Evolutionary conservation across 2,888 invertebrate genomes (phyloP).

Genomic region (Neoitamus cyanurus): DNA sequence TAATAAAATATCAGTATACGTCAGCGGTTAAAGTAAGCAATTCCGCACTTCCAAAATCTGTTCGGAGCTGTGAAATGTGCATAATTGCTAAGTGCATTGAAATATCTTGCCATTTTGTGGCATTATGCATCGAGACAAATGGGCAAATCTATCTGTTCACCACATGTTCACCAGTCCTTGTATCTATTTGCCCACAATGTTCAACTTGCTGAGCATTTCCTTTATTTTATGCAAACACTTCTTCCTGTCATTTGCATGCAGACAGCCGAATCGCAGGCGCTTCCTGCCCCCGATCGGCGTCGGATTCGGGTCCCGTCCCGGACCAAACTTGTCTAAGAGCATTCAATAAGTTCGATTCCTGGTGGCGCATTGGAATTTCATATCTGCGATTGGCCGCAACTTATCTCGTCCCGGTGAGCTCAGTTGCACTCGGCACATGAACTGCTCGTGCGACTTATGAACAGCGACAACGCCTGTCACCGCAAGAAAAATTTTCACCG

Average conservation of each 20-base stretch:
- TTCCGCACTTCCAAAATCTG: neutral
- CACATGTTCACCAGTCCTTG: neutral
- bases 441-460: constrained; percentile 47
- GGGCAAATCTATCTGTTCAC: neutral
- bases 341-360: constrained; percentile 50
- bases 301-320: neutral
- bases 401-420: neutral
- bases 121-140: neutral
- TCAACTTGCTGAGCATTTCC: constrained; percentile 8
- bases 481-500: constrained; percentile 48
- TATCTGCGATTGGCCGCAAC: constrained; percentile 4
- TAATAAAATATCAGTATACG: neutral
- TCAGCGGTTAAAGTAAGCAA: neutral
- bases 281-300: neutral
- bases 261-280: neutral
- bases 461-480: constrained; percentile 49
- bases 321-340: constrained; percentile 48
- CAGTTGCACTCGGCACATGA: constrained; percentile 42
- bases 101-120: neutral
- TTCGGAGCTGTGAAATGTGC: neutral
- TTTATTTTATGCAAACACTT: constrained; percentile 38
- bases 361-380: constrained; percentile 39
- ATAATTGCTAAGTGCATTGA: neutral
- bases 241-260: constrained; percentile 26
- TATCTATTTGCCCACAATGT: constrained; percentile 1